Evolutionary conservation across 2,797 vertebrate genomes (phyloP).

Genomic region (Alouatta caraya): DNA sequence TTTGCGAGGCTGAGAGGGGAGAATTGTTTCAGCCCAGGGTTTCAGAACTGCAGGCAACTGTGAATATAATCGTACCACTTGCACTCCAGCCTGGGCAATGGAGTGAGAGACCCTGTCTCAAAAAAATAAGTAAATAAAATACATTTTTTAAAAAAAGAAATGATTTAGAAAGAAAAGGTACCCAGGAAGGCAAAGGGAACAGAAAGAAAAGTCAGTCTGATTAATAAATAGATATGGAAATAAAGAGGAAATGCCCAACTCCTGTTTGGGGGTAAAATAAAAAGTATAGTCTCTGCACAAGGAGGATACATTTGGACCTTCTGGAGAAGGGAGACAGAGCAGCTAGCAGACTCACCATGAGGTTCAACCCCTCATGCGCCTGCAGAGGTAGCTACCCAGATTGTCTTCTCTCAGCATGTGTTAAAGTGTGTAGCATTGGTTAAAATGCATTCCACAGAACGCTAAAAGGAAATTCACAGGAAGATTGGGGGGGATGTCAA

Average conservation of each 20-base stretch:
- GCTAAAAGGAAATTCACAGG: neutral
- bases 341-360: neutral
- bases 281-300: neutral
- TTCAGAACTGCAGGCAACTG: neutral
- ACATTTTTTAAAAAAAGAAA: neutral
- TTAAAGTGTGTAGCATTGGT: neutral
- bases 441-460: neutral
- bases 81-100: neutral
- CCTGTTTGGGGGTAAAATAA: neutral
- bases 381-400: neutral
- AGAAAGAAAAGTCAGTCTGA: neutral
- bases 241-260: neutral
- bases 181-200: neutral
- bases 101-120: neutral
- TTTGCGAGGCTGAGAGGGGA: neutral
- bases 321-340: neutral
- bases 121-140: neutral
- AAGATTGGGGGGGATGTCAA: neutral
- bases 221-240: neutral
- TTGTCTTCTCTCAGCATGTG: neutral
- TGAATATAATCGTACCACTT: neutral
- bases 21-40: neutral
- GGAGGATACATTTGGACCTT: neutral
- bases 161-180: conserved; percentile 32
- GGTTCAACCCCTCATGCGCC: neutral